Base-by-base conservation (phyloP, 2,113 vertebrate genomes). In the Machaerirhynchus nigripectus region DNA sequence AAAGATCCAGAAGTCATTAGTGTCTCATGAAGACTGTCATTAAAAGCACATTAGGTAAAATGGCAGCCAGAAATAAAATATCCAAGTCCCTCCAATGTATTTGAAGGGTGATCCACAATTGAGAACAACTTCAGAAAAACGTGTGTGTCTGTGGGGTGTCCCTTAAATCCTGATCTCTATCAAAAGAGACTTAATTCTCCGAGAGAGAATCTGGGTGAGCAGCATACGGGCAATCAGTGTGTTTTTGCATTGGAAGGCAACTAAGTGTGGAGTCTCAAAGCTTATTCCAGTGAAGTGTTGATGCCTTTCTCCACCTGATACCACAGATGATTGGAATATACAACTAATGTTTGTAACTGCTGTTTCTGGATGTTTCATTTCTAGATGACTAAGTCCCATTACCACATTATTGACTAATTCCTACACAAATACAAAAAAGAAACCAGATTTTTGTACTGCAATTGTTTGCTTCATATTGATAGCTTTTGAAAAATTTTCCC, bases 291-390 rank as follows among this genome's bases (percentile, higher is more conserved):
- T 7, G 4, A n/a, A 33, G 13, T 31, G 33, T 8, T 59, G 35
- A 60, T n/a, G 22, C 18, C 31, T 71, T 84, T 60, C 47, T 78
- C 53, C 15, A 50, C 27, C 18, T 52, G 33, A 71, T 61, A 44
- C 9, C 39, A 47, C 1, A 40, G 16, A 6, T 0, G 1, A 83
- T 1, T 68, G 35, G 22, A 83, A 39, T 5, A 33, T 3, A 47
- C 0, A 0, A 49, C 16, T 78, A 37, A 4, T 15, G 11, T 65
- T 91, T 88, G 68, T 39, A 44, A 65, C 12, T 19, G 20, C 24
- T 65, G 7, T 13, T 92, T 59, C 26, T 69, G 7, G 4, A 52
- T 31, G 24, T 40, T 89, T 7, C 13, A 44, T 69, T 89, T 70
- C 63, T 28, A 44, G 71, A 28, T 73, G 4, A 40, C 12, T 64